Base-by-base conservation (phyloP, 2,113 vertebrate species). In the Pseudorasbora parva region DNA sequence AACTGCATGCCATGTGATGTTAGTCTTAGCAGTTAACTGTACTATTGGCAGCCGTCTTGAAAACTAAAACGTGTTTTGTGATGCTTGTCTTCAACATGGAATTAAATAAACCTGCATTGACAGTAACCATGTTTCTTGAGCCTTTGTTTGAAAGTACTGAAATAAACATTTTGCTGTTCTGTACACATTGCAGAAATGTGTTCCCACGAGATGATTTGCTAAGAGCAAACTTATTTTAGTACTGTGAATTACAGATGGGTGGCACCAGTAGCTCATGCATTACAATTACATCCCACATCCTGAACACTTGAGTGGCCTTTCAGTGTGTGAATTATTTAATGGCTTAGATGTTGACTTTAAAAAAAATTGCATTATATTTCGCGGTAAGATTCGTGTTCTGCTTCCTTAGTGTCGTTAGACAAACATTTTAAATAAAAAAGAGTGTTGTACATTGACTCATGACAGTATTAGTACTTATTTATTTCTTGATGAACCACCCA, bases 1-100 rank as follows among this genome's bases (percentile, higher is more conserved):
- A 51, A n/a, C 54, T 78, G 86, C 86, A 86, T 88, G 88, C 68
- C 71, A 23, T 71, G 41, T 80, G 51, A 27, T 71, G 57, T 77
- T 68, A 57, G 77, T 33, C 19, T 68, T 64, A 64, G 30, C 43
- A 51, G 23, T 56, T 81, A 54, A 81, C 69, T 76, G 72, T 77
- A 62, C 59, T 69, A 59, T 72, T 84, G 45, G 49, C 47, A 71
- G 33, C 19, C 14, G 15, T n/a, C 49, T 62, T 21, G n/a, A 56
- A 15, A 47, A 54, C 33, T 37, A 49, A 80, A 79, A 15, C 6
- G 33, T 47, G 43, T 64, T 66, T 54, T 47, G 47, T 78, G 25
- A 75, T 56, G 59, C 69, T 68, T 23, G 79, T 78, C 43, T 71
- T 68, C 43, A 49, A 49, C 7, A n/a, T 62, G 59, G 12, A 64